Conservation (phyloP, 1,140 invertebrate species). For the Cydia pomonella region DNA sequence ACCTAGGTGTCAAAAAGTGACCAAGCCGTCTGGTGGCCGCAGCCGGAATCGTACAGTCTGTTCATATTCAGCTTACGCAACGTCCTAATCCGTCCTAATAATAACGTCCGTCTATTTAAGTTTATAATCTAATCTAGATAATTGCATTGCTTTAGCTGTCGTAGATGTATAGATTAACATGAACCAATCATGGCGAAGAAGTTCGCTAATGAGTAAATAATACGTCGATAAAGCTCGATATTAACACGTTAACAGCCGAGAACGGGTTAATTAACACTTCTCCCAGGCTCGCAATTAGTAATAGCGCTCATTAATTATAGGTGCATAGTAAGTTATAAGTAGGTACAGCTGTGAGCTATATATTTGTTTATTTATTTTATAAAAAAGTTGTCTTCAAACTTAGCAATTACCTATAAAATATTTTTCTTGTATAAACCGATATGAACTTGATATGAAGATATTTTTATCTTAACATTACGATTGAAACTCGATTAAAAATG, state of each 20-base stretch:
- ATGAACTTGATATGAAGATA: too few relatives aligned
- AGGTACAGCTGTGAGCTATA: neutral
- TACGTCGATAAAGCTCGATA: slow-evolving; percentile 35
- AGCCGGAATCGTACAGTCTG: too few relatives aligned
- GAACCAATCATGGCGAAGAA: neutral
- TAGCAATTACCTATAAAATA: too few relatives aligned
- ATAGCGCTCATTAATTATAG: slow-evolving; percentile 14
- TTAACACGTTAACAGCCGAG: slow-evolving; percentile 50
- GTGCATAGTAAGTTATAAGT: neutral
- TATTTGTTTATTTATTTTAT: too few relatives aligned
- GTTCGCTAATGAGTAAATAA: slow-evolving; percentile 15
- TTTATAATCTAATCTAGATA: neutral
- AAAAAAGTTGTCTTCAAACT: too few relatives aligned
- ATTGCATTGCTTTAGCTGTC: neutral
- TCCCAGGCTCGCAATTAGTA: slow-evolving; percentile 43
- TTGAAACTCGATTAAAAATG: slow-evolving; percentile 1
- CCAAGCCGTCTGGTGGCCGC: too few relatives aligned
- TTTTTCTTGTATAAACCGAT: too few relatives aligned
- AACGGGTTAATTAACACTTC: slow-evolving; percentile 56
- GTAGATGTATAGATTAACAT: neutral
- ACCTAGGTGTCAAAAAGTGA: too few relatives aligned
- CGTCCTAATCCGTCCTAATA: too few relatives aligned
- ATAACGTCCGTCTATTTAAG: too few relatives aligned
- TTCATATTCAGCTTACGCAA: too few relatives aligned
- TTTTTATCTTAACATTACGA: neutral